These are phyloP conservation scores for Branchipolynoe longqiensis DNA, from an alignment of 2,888 invertebrate genomes.

Conservation along the genomic window DNA sequence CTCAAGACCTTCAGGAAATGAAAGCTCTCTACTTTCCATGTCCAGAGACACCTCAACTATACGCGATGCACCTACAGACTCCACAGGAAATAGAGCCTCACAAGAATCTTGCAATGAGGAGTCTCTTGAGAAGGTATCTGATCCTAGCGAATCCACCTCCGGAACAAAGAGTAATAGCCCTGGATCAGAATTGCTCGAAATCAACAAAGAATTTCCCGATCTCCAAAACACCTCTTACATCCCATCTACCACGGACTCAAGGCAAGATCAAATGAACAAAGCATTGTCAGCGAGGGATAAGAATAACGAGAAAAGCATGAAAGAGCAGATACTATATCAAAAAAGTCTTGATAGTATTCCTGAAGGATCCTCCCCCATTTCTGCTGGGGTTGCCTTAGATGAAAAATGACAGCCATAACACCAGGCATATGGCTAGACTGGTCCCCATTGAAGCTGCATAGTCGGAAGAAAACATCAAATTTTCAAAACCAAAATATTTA, in stretches of 20 bases:
- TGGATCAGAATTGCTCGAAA: not conserved
- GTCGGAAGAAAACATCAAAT: too few species aligned
- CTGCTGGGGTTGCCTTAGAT: not conserved
- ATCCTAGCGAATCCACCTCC: too few species aligned
- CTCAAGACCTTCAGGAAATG: not conserved
- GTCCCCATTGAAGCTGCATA: too few species aligned
- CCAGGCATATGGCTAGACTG: too few species aligned
- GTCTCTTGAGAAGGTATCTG: too few species aligned
- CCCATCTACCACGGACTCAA: not conserved
- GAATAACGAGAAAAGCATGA: not conserved
- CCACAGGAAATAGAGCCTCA: too few species aligned
- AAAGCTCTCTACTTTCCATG: not conserved
- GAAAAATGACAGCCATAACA: too few species aligned
- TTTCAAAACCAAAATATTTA: too few species aligned
- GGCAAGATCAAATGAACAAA: not conserved
- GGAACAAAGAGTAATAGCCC: too few species aligned
- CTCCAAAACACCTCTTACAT: not conserved
- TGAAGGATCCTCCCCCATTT: not conserved
- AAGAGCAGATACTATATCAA: not conserved
- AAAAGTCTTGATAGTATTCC: slow-evolving; percentile 14
- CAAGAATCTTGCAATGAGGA: too few species aligned
- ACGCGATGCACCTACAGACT: too few species aligned
- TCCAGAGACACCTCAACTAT: not conserved
- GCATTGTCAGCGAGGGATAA: not conserved
- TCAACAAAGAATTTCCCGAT: too few species aligned